These are phyloP conservation scores for Cryptoblepharus egeriae DNA, from an alignment of 2,797 vertebrate genomes.

Conservation along the genomic window DNA sequence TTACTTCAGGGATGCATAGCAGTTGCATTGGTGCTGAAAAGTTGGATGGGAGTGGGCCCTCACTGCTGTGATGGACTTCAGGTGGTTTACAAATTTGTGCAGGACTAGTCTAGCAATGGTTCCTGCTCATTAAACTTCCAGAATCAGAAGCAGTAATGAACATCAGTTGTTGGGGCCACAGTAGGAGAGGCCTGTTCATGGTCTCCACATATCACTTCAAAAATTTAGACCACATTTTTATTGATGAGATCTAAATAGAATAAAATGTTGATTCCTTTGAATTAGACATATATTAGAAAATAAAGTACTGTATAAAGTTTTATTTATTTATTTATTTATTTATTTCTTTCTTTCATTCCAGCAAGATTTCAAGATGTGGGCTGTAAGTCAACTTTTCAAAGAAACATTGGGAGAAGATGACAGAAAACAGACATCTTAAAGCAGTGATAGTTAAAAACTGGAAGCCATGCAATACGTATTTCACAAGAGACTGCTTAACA, in stretches of 20 bases:
- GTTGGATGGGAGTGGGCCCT: too few relatives aligned
- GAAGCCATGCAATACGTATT: accelerated
- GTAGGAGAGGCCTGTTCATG: neutral
- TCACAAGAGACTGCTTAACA: conserved; percentile 14
- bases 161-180: neutral
- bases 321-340: too few relatives aligned
- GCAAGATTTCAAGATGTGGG: conserved; percentile 7
- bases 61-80: too few relatives aligned
- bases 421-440: conserved; percentile 45
- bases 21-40: too few relatives aligned
- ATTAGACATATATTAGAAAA: neutral
- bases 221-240: neutral
- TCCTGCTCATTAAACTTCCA: too few relatives aligned
- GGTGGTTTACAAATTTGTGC: too few relatives aligned
- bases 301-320: conserved; percentile 24
- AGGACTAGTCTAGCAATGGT: too few relatives aligned
- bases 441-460: conserved; percentile 14
- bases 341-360: neutral
- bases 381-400: conserved; percentile 41
- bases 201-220: neutral
- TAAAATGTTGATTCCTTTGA: neutral
- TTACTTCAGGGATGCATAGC: too few relatives aligned
- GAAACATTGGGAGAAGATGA: conserved; percentile 13
- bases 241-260: neutral
- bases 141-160: neutral